Evolutionary conservation across 1,140 invertebrate species (phyloP), one percentile per base, ranked within the genome.

Genomic region (Lucilia cuprina): DNA sequence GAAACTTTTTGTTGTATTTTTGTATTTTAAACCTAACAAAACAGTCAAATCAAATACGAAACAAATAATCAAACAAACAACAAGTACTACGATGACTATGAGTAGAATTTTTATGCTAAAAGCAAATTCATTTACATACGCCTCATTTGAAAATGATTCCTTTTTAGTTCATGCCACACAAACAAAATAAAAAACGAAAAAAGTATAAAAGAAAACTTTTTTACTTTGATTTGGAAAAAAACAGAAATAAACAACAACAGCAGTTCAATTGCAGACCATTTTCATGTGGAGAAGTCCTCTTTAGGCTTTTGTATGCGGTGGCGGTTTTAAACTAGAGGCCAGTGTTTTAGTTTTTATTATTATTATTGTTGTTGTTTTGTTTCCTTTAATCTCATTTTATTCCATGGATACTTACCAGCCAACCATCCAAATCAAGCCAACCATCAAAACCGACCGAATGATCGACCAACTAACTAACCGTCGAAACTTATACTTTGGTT

Each of bases 61-160:
- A 41, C 41, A 41, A 41, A 41, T 41, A 41, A 41, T 41, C 41
- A 41, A 41, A 41, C 41, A 41, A 41, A 41, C 41, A 70, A 80
- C 77, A 49, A 80, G 41, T 49, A 80, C 21, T 49, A 19, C 10
- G 17, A 19, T 30, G 55, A 60, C 5, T 60, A 60, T 60, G 55
- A 60, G n/a, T 7, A 41, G 74, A 17, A 41, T 77, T 77, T 35
- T 19, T 35, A 78, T 80, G 41, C 77, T 80, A 80, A 80, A 80
- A 80, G 77, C 77, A 50, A 80, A 80, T 80, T 80, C 77, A 80
- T 80, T 80, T 80, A 80, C 41, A 49, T 80, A 80, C 77, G 77
- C 77, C 77, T 80, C 77, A 80, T 80, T 80, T 80, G 77, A 49
- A 49, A 80, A 80, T 80, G 77, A 80, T 80, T 80, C 77, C 77